phyloP scores from a whole-genome alignment of 2,113 vertebrate species.

The Cisticola juncidis region DNA sequence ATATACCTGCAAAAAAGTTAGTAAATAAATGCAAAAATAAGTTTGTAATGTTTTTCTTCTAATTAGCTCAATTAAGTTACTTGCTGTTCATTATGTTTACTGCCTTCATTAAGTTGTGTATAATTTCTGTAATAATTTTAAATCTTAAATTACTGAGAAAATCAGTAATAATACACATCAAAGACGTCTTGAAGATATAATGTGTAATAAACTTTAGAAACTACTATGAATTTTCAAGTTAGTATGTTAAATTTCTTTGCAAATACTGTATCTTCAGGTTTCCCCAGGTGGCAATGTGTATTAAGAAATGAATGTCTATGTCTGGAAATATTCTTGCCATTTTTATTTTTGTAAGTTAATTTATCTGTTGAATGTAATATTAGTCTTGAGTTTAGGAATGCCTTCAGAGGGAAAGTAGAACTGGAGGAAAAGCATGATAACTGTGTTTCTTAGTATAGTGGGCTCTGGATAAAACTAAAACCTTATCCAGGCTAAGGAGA shows the following conservation, averaged over 20 bases:
- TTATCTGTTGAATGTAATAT: background rate
- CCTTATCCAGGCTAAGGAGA: background rate
- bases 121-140: background rate
- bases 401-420: background rate
- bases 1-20: background rate
- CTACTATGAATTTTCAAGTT: background rate
- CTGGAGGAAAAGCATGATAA: background rate
- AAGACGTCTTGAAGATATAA: background rate
- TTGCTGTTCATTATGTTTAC: background rate
- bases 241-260: background rate
- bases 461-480: background rate
- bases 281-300: constrained; percentile 51
- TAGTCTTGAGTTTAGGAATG: background rate
- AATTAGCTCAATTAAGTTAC: background rate
- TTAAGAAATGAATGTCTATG: constrained; percentile 1
- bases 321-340: constrained; percentile 5
- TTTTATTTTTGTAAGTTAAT: constrained; percentile 25
- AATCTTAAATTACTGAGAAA: background rate
- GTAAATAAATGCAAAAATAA: constrained; percentile 32
- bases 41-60: background rate
- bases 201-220: background rate
- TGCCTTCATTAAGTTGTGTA: background rate
- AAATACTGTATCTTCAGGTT: constrained; percentile 24
- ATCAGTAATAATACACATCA: background rate
- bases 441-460: background rate